Evolutionary conservation across 2,797 vertebrate genomes (phyloP), one percentile per base, ranked within the genome.

Genomic region (Gadopsis bispinosus): DNA sequence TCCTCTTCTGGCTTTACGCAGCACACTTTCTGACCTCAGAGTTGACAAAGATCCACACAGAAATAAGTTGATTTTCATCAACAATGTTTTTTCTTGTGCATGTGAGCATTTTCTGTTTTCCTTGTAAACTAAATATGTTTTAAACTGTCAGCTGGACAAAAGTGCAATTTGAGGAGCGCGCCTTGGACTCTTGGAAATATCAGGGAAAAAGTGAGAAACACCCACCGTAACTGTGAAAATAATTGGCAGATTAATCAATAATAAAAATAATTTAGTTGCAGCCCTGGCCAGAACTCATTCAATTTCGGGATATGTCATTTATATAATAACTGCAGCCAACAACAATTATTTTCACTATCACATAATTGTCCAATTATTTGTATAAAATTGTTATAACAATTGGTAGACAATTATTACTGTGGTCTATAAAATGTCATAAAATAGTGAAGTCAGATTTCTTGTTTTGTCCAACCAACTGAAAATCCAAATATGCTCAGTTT

Each of bases 1-100:
- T 95, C 92, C 91, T 90, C 86, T 91, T 94, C 78, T 85, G 85
- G 65, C 70, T 89, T 88, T 79, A 56, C 51, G 65, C 69, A 80
- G 77, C 37, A 70, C 81, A 74, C 81, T 84, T 75, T 86, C 60
- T 67, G 39, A 17, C 26, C 43, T 83, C 35, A 26, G 55, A 39
- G 51, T 59, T 79, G 50, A 74, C 37, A 56, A 68, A 63, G 58
- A 70, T 13, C 26, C 17, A 51, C 5, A 58, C 6, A 26, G 35
- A 80, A 60, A 75, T 77, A 0, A 47, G 14, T 62, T 70, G 0
- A 3, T 73, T 37, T 37, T 53, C 17, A 75, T 56, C 20, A 4
- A 59, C 13, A 51, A 11, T n/a, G 55, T 35, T 55, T 51, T 58
- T 61, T 13, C 11, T 55, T 48, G 26, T 26, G 26, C 26, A 35